Evolutionary conservation across 2,113 vertebrate species (phyloP), one percentile per base, ranked within the genome.

Genomic region (Oryctolagus cuniculus): DNA sequence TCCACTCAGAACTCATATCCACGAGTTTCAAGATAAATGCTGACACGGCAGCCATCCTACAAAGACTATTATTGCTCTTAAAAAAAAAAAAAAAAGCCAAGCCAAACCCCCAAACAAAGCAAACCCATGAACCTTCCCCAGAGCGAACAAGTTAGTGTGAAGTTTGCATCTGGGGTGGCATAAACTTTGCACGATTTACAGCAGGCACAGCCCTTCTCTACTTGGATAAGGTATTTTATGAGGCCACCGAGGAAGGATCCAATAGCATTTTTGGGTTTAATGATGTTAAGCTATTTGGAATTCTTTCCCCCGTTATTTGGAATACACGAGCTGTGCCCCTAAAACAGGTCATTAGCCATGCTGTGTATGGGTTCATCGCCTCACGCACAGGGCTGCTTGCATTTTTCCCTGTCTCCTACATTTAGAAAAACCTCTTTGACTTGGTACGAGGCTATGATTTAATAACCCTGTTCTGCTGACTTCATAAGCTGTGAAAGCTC

Each of bases 1-100:
- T 98, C 98, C 98, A 99, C 98, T 98, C 98, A 98, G 98, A 98
- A 98, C 98, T 99, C 99, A 99, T 98, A 99, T 98, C 98, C 98
- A 98, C 69, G 98, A 98, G 98, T 98, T 98, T 98, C 98, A 98
- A 98, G 98, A 99, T 98, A 98, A 98, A 98, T 98, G 98, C 98
- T 98, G 98, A 99, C 98, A 98, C 55, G 97, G 98, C 98, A 98
- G 98, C 96, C 97, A 97, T 98, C 97, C 97, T 96, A 98, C 98
- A 98, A 98, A 98, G 96, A 97, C 98, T 98, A 98, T 98, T 98
- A 98, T 97, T 97, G 97, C 97, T 97, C 81, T 44, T 94, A 97
- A 97, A 97, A 97, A 96, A 9, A 2, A 16, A 10, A 58, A 38
- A 10, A 75, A 77, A 77, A 8, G 51, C 38, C 67, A 87, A 91